Conservation (phyloP, 2,888 invertebrate species). For the Cephus runcator region DNA sequence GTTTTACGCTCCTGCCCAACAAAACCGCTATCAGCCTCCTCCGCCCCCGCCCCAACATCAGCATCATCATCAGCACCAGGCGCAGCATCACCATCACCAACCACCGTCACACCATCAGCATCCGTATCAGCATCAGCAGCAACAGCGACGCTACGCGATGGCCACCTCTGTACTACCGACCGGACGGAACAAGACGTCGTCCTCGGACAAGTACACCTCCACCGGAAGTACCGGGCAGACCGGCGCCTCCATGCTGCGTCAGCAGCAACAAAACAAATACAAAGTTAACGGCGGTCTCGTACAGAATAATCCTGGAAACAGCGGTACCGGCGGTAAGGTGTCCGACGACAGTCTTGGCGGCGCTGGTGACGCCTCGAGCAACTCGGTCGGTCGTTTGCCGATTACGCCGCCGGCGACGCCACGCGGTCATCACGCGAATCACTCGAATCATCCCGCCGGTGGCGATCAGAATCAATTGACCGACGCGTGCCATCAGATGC, state of each 20-base stretch:
- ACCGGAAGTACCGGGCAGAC: slow-evolving; percentile 27
- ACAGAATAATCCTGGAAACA: slow-evolving; percentile 27
- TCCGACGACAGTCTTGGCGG: slow-evolving; percentile 52
- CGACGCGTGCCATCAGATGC: slow-evolving; percentile 62
- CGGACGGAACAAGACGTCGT: slow-evolving; percentile 6
- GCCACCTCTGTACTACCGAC: slow-evolving; percentile 16
- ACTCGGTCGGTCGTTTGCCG: slow-evolving; percentile 45
- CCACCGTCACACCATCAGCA: slow-evolving; percentile 27
- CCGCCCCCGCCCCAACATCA: slow-evolving; percentile 36
- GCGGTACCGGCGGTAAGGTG: slow-evolving; percentile 34
- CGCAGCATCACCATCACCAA: slow-evolving; percentile 40
- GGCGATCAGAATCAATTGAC: slow-evolving; percentile 51
- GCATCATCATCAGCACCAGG: slow-evolving; percentile 38
- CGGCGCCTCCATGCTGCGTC: slow-evolving; percentile 34
- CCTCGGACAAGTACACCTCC: slow-evolving; percentile 41
- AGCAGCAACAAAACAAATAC: slow-evolving; percentile 40
- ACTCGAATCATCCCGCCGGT: slow-evolving; percentile 32
- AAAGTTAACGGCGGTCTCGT: slow-evolving; percentile 55
- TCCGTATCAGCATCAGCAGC: slow-evolving; percentile 14
- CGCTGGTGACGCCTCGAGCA: slow-evolving; percentile 52
- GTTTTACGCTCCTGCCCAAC: slow-evolving; percentile 45
- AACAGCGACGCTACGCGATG: slow-evolving; percentile 34
- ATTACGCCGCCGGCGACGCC: slow-evolving; percentile 60
- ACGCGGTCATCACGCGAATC: slow-evolving; percentile 27
- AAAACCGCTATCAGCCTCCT: slow-evolving; percentile 49